Percentiles rank a stretch among this genome's conserved stretches.
Evolutionary conservation across 2,797 vertebrate genomes (phyloP).

Genomic region (Numenius phaeopus): DNA sequence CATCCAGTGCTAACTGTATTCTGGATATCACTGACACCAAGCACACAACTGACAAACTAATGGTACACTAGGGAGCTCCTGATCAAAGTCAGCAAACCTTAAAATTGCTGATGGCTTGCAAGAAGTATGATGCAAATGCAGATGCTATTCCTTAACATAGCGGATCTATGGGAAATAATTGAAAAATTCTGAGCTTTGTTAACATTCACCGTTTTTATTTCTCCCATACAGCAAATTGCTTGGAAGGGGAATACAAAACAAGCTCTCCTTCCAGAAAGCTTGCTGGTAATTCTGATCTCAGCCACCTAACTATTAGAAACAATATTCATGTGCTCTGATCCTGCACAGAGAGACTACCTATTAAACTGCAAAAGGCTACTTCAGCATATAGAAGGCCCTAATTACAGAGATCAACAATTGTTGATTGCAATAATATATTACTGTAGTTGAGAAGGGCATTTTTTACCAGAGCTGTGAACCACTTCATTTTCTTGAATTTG

Average conservation of each 20-base stretch:
- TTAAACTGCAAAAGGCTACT: background rate
- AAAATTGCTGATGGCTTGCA: background rate
- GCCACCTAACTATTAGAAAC: background rate
- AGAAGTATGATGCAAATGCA: background rate
- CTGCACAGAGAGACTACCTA: background rate
- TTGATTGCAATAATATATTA: background rate
- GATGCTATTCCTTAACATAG: background rate
- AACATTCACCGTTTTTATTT: background rate
- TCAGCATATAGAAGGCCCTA: fast-evolving
- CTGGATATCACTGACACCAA: background rate
- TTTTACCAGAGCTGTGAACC: background rate
- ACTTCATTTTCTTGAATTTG: background rate
- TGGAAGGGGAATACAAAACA: background rate
- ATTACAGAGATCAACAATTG: background rate
- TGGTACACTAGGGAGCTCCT: background rate
- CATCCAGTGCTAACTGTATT: background rate
- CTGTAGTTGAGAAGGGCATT: background rate
- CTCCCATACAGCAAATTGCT: background rate
- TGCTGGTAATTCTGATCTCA: background rate
- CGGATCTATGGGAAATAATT: background rate
- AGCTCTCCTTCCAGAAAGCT: background rate
- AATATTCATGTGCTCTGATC: background rate
- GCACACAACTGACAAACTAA: background rate
- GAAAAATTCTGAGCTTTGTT: background rate
- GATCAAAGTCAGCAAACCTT: background rate